Percentiles rank a stretch among this genome's conserved stretches.
These are phyloP conservation scores for Trachymyrmex cornetzi DNA, from an alignment of 1,140 invertebrate genomes.

Conservation along the genomic window DNA sequence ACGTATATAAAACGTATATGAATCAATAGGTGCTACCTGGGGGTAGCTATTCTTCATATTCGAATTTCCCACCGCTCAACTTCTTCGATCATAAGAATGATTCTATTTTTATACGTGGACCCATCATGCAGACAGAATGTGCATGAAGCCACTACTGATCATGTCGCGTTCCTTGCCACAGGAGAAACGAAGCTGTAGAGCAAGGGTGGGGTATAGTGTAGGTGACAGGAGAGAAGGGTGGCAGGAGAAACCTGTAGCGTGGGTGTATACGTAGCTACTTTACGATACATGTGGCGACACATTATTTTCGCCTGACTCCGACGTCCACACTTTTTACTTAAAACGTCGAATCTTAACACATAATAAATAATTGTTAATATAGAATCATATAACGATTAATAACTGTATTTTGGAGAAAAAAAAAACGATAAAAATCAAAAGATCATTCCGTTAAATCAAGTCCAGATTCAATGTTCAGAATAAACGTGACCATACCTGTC, in stretches of 20 bases:
- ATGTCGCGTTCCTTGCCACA: not conserved
- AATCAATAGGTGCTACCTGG: too few species aligned
- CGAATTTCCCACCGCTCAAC: not conserved
- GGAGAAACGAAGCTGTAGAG: conserved; percentile 44
- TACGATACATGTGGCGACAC: conserved; percentile 31
- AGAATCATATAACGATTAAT: not conserved
- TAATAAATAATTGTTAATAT: not conserved
- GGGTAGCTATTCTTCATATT: not conserved
- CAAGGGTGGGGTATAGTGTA: conserved; percentile 16
- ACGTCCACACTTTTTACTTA: conserved; percentile 27
- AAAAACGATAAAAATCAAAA: not conserved
- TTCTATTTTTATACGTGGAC: conserved; percentile 26
- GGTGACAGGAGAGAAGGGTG: not conserved
- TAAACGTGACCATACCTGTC: not conserved
- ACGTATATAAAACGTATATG: too few species aligned
- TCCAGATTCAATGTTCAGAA: not conserved
- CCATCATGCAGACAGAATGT: not conserved
- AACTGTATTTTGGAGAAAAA: not conserved
- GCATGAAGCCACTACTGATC: conserved; percentile 29
- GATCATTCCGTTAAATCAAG: not conserved
- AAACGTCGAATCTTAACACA: not conserved
- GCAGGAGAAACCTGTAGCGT: conserved; percentile 18
- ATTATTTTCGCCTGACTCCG: conserved; percentile 38
- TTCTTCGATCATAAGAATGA: not conserved
- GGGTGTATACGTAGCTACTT: conserved; percentile 52